Conservation (phyloP, 2,888 invertebrate species). For the Linyphia triangularis region DNA sequence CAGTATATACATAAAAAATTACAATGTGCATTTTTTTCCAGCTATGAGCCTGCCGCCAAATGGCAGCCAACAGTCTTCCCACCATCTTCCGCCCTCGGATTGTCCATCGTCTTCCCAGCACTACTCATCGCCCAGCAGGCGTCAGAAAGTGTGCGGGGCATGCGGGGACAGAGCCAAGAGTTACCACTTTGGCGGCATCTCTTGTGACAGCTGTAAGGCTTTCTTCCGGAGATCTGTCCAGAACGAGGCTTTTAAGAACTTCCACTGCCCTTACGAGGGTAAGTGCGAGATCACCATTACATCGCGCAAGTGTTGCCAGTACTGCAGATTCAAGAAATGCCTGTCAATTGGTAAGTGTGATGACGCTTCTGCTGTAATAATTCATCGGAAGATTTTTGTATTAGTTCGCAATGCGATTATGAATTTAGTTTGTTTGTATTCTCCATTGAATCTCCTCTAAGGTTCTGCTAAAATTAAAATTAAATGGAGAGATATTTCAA, state of each 20-base stretch:
- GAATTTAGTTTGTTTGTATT: too few species aligned
- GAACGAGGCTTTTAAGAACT: constrained; percentile 79
- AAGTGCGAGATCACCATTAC: constrained; percentile 79
- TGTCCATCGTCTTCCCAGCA: constrained; percentile 29
- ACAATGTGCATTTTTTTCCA: constrained; percentile 18
- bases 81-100: constrained; percentile 18
- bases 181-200: constrained; percentile 80
- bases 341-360: constrained; percentile 78
- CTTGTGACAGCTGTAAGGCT: constrained; percentile 80
- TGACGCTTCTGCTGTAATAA: too few species aligned
- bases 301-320: constrained; percentile 80
- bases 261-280: constrained; percentile 79
- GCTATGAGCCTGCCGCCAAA: constrained; percentile 76
- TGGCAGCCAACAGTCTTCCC: constrained; percentile 71
- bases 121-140: constrained; percentile 38
- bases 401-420: too few species aligned
- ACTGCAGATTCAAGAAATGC: constrained; percentile 80
- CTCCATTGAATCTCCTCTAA: too few species aligned
- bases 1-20: too few species aligned
- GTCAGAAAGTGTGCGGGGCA: constrained; percentile 79
- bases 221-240: constrained; percentile 80
- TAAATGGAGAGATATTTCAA: too few species aligned
- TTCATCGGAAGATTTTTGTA: too few species aligned
- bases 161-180: constrained; percentile 80
- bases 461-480: too few species aligned